These are phyloP conservation scores for Aricia agestis DNA, from an alignment of 1,140 invertebrate genomes.

Conservation along the genomic window DNA sequence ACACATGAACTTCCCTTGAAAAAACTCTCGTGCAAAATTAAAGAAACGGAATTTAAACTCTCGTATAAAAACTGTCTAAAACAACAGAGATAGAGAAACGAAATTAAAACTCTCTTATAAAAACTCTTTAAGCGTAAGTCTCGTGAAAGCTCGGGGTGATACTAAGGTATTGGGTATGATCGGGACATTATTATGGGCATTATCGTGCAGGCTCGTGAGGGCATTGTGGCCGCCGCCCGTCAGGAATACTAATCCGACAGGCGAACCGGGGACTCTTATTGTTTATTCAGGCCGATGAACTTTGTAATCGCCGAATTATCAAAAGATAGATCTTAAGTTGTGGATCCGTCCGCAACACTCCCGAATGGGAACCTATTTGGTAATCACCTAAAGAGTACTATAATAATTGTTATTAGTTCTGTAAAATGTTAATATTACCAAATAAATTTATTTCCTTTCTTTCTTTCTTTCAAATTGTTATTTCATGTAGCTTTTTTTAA, in stretches of 20 bases:
- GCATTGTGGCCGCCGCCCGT: conserved; percentile 51
- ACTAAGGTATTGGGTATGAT: conserved; percentile 49
- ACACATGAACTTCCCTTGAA: neutral
- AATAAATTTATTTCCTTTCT: too few species aligned
- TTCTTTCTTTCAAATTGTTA: too few species aligned
- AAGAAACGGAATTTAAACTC: neutral
- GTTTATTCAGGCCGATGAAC: conserved; percentile 59
- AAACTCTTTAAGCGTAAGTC: neutral
- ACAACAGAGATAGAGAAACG: too few species aligned
- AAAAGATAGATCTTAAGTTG: neutral
- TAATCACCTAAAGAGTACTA: too few species aligned
- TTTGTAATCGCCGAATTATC: conserved; percentile 17
- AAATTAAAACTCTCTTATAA: conserved; percentile 7
- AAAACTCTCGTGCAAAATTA: too few species aligned
- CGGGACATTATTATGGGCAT: conserved; percentile 70
- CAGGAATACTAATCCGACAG: conserved; percentile 69
- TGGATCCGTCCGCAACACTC: too few species aligned
- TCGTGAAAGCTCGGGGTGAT: conserved; percentile 51
- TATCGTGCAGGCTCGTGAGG: conserved; percentile 69
- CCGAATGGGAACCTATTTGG: too few species aligned
- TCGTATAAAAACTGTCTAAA: neutral
- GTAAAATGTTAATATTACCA: too few species aligned
- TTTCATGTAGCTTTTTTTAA: too few species aligned
- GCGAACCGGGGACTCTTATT: conserved; percentile 42
- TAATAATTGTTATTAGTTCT: too few species aligned